Percentiles rank a stretch among this genome's conserved stretches.
Conservation (phyloP, 2,113 vertebrate species). For the Gila orcuttii region DNA sequence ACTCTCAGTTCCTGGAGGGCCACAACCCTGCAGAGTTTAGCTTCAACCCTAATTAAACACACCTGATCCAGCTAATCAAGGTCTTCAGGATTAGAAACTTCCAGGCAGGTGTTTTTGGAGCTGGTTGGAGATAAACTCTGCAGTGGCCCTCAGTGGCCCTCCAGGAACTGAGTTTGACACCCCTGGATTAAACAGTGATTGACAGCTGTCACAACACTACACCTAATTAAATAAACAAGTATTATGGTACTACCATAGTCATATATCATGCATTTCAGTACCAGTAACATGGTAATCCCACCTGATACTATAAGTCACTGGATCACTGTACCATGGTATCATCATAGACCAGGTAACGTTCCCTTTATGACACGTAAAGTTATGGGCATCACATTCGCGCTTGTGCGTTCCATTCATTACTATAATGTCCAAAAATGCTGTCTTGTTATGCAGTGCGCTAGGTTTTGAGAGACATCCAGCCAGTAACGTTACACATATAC, state of each 20-base stretch:
- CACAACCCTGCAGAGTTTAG: too few relatives aligned
- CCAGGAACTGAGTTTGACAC: too few relatives aligned
- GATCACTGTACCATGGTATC: background rate
- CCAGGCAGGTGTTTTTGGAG: too few relatives aligned
- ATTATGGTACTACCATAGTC: background rate
- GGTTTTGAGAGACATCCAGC: background rate
- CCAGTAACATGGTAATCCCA: background rate
- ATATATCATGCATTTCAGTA: background rate
- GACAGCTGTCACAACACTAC: background rate
- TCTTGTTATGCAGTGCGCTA: background rate
- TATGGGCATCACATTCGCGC: background rate
- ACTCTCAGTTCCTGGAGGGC: too few relatives aligned
- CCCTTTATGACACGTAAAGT: background rate
- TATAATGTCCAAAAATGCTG: background rate
- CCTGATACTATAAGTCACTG: background rate
- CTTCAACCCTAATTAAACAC: too few relatives aligned
- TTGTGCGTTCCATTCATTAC: background rate
- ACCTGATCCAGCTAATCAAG: too few relatives aligned
- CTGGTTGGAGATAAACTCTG: too few relatives aligned
- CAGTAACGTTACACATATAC: background rate
- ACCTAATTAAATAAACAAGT: background rate
- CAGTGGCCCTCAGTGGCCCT: too few relatives aligned
- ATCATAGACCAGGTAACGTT: background rate
- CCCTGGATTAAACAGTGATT: background rate
- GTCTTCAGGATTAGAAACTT: too few relatives aligned